Conservation (phyloP, 2,113 vertebrate species). For the Castor canadensis region DNA sequence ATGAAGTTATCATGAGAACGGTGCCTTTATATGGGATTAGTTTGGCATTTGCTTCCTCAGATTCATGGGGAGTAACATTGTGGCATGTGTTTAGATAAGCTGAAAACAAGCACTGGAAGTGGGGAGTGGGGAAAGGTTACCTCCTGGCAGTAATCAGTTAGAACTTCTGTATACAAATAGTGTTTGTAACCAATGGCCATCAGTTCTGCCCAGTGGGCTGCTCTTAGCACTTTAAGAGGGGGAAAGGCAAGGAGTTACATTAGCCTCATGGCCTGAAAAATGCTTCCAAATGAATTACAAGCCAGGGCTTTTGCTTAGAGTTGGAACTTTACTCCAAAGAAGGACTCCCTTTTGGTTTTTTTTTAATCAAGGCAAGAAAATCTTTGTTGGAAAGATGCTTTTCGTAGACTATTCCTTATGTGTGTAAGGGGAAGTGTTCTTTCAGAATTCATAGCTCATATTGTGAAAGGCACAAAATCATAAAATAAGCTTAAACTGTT, state of each 20-base stretch:
- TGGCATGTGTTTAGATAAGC: background rate
- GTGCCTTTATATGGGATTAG: background rate
- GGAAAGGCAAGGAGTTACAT: background rate
- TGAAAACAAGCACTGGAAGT: background rate
- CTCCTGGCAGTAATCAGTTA: background rate
- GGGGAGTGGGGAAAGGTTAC: background rate
- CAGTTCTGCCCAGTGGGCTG: background rate
- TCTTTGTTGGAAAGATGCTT: background rate
- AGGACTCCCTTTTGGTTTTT: background rate
- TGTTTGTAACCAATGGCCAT: background rate
- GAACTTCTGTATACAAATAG: background rate
- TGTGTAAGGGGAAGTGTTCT: background rate
- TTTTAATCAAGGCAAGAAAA: background rate
- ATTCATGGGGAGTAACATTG: background rate
- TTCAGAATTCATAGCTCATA: constrained; percentile 34
- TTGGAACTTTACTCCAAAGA: constrained; percentile 7
- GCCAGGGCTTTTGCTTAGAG: background rate
- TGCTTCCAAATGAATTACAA: background rate
- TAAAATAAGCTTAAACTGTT: constrained; percentile 6
- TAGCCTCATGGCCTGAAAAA: background rate
- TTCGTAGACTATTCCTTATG: background rate
- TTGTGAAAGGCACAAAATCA: background rate
- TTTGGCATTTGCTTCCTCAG: constrained; percentile 7
- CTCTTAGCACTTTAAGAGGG: background rate
- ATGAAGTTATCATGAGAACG: background rate